Evolutionary conservation across 2,797 vertebrate genomes (phyloP), one percentile per base, ranked within the genome.

Genomic region (Arctocebus calabarensis): DNA sequence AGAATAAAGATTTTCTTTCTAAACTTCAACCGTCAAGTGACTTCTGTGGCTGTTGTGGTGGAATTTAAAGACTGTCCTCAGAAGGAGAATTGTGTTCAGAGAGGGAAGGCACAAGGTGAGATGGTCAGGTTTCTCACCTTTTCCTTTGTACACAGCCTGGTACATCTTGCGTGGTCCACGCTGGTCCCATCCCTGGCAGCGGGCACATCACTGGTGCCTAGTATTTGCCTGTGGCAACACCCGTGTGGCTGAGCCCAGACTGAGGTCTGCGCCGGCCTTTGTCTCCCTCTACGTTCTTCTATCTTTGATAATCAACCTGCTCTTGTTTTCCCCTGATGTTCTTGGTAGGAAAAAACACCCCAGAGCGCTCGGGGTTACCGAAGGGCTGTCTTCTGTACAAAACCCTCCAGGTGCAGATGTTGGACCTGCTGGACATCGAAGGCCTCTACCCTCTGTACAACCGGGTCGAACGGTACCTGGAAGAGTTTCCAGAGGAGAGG

Each of bases 351-450:
- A 99, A 99, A 98, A 98, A 98, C 95, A 98, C 98, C 97, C 93
- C 97, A 90, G 98, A 99, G 96, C 97, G 95, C 97, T 98, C 98
- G 79, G 98, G 99, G 97, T 98, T 99, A 96, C 99, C 99, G 74
- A 99, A 98, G 97, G 99, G 99, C 98, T 99, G 99, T 75, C 99
- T 99, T 87, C 98, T 99, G 95, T 99, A 98, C 97, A 99, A 99
- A 98, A 99, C 99, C 86, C 99, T 99, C 75, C 99, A 99, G 97
- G 99, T 99, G 94, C 99, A 99, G 99, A 99, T 99, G 99, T 98
- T 99, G 97, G 99, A 99, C 98, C 99, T 98, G 94, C 97, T 99
- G 98, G 99, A 99, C 98, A 99, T 99, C 1, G 99, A 99, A 97
- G 99, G 99, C 81, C 98, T 99, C 95, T 99, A 99, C 95, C 99